Evolutionary conservation across 1,140 invertebrate species (phyloP).

Genomic region (Solenopsis fugax): DNA sequence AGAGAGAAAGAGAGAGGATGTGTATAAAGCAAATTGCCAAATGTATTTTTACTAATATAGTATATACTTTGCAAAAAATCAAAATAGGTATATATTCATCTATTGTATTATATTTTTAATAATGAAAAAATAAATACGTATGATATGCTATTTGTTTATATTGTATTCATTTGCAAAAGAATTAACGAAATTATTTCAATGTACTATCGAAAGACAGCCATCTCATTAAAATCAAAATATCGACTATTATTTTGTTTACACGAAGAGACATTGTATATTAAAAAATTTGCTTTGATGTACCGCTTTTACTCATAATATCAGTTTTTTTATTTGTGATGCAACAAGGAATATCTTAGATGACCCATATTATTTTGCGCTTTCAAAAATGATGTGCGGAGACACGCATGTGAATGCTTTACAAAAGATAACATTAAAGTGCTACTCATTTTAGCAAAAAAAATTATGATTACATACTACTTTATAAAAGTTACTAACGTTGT

Average conservation of each 20-base stretch:
- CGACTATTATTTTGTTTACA: conserved; percentile 81
- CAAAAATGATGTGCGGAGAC: conserved; percentile 74
- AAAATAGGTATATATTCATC: background rate
- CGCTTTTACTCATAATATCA: conserved; percentile 74
- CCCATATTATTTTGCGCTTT: conserved; percentile 65
- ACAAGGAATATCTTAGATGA: conserved; percentile 75
- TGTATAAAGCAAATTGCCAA: background rate
- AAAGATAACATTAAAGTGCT: conserved; percentile 31
- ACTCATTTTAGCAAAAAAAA: too few species aligned
- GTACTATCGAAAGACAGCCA: conserved; percentile 63
- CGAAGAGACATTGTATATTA: conserved; percentile 71
- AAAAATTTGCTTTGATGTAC: conserved; percentile 81
- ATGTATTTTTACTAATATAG: background rate
- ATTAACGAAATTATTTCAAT: conserved; percentile 36
- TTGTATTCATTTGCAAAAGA: conserved; percentile 1
- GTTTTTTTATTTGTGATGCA: conserved; percentile 83
- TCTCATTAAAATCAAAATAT: conserved; percentile 72
- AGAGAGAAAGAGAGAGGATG: too few species aligned
- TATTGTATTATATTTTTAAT: conserved; percentile 5
- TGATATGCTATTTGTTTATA: background rate
- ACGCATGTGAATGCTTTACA: conserved; percentile 1
- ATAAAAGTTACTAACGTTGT: background rate
- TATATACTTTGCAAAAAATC: background rate
- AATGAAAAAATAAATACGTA: background rate
- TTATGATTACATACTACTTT: too few species aligned